phyloP scores from a whole-genome alignment of 2,888 invertebrate species.

The Argyresthia albistria region DNA sequence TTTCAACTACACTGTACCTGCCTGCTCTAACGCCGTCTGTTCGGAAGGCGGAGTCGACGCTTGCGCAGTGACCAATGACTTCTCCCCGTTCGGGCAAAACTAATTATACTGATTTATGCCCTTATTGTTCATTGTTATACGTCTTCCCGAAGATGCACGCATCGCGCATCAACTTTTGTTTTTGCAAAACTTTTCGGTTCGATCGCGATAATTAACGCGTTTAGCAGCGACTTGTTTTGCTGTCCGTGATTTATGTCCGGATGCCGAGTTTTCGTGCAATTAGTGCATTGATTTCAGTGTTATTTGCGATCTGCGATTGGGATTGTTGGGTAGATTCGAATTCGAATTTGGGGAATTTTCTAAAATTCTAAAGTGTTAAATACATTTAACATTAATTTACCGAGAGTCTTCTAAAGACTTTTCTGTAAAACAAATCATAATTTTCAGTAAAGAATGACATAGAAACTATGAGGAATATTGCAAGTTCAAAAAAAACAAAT shows the following conservation, averaged over 20 bases:
- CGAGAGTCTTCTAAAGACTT: too few species aligned
- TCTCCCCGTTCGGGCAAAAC: constrained; percentile 76
- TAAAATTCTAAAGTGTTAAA: too few species aligned
- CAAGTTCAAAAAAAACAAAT: too few species aligned
- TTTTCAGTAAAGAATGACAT: too few species aligned
- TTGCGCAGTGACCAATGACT: constrained; percentile 77
- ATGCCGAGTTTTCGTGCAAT: not conserved
- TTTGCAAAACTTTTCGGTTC: not conserved
- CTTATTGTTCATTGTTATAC: constrained; percentile 92
- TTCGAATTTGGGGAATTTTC: too few species aligned
- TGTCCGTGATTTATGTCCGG: constrained; percentile 1
- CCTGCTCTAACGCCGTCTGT: constrained; percentile 42
- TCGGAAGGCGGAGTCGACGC: constrained; percentile 70
- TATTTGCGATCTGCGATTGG: too few species aligned
- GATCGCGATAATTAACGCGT: not conserved
- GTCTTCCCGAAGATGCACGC: constrained; percentile 38
- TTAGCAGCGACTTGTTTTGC: constrained; percentile 1
- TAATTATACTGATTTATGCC: constrained; percentile 96
- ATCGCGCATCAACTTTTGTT: constrained; percentile 2
- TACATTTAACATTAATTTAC: too few species aligned
- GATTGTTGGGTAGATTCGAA: too few species aligned
- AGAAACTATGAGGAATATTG: too few species aligned
- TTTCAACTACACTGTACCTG: constrained; percentile 44
- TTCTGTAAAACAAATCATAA: too few species aligned
- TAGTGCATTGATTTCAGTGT: not conserved